Evolutionary conservation across 2,797 vertebrate genomes (phyloP).

Genomic region (Diplodus sargus): DNA sequence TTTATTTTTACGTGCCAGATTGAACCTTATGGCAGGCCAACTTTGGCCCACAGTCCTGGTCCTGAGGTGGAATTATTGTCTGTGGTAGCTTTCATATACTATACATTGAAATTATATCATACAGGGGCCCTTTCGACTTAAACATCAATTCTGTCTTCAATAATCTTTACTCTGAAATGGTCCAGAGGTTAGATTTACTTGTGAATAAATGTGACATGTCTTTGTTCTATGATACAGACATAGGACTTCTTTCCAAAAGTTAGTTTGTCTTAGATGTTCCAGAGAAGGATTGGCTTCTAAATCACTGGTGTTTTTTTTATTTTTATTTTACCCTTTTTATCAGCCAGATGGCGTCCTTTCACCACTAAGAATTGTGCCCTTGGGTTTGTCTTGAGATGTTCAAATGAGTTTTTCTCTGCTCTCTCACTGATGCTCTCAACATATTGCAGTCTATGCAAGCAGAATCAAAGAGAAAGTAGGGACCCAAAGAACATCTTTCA

Average conservation of each 20-base stretch:
- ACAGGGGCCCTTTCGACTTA: neutral
- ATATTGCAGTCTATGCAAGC: slow-evolving; percentile 59
- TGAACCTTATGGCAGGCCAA: too few relatives aligned
- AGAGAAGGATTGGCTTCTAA: neutral
- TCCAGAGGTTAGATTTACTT: neutral
- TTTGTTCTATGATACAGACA: neutral
- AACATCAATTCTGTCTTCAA: neutral
- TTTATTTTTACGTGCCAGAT: too few relatives aligned
- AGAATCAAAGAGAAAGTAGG: slow-evolving; percentile 50
- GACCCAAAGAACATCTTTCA: slow-evolving; percentile 59
- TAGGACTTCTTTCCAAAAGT: neutral
- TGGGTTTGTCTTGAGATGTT: slow-evolving; percentile 67
- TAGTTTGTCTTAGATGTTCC: neutral
- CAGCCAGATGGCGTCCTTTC: slow-evolving; percentile 82
- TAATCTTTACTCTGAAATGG: neutral
- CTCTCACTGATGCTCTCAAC: slow-evolving; percentile 61
- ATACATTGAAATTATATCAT: neutral
- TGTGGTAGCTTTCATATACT: neutral
- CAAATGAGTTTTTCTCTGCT: slow-evolving; percentile 57
- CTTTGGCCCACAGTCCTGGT: too few relatives aligned
- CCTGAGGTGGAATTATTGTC: neutral
- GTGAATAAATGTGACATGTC: neutral
- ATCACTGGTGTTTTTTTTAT: slow-evolving; percentile 18
- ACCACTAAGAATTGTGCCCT: slow-evolving; percentile 68
- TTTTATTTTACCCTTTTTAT: neutral